A percentile compares a stretch with the other conserved stretches of the same genome.
Evolutionary conservation across 1,140 invertebrate species (phyloP).

Genomic region (Cyrtorhinus lividipennis): DNA sequence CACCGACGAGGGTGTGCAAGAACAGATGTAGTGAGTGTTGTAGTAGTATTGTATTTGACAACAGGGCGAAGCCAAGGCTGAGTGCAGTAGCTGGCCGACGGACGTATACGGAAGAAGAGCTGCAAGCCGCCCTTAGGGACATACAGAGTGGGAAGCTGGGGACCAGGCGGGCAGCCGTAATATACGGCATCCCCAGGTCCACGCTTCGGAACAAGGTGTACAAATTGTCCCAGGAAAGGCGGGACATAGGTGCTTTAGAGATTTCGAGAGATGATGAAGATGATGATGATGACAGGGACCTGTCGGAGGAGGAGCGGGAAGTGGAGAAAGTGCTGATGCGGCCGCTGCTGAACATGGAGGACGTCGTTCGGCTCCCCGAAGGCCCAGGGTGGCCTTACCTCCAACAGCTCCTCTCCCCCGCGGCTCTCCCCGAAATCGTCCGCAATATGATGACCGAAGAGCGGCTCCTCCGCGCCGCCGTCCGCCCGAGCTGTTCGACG

Average conservation of each 20-base stretch:
- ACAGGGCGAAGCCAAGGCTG: slow-evolving; percentile 45
- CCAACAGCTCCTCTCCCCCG: slow-evolving; percentile 34
- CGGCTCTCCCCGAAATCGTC: slow-evolving; percentile 26
- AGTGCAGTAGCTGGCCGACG: slow-evolving; percentile 43
- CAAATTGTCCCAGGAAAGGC: slow-evolving; percentile 56
- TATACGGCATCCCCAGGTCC: slow-evolving; percentile 89
- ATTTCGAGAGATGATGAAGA: slow-evolving; percentile 25
- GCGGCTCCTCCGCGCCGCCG: slow-evolving; percentile 1
- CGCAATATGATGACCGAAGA: slow-evolving; percentile 26
- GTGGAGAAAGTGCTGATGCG: slow-evolving; percentile 42
- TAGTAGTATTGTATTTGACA: slow-evolving; percentile 26
- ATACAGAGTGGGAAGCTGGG: slow-evolving; percentile 85
- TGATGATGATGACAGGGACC: slow-evolving; percentile 43
- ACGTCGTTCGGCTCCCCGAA: slow-evolving; percentile 37
- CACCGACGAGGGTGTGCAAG: slow-evolving; percentile 3
- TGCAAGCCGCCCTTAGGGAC: slow-evolving; percentile 75
- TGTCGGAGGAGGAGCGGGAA: slow-evolving; percentile 48
- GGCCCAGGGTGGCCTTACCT: slow-evolving; percentile 41
- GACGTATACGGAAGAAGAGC: slow-evolving; percentile 81
- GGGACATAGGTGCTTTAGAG: slow-evolving; percentile 17
- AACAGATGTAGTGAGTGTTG: slow-evolving; percentile 18
- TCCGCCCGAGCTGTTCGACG: slow-evolving; percentile 12
- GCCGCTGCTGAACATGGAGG: slow-evolving; percentile 41
- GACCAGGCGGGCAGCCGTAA: slow-evolving; percentile 76
- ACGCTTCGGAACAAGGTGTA: slow-evolving; percentile 89